A percentile compares a stretch with the other conserved stretches of the same genome.
phyloP scores from a whole-genome alignment of 2,113 vertebrate species.

The Tricholaema leucomelas region DNA sequence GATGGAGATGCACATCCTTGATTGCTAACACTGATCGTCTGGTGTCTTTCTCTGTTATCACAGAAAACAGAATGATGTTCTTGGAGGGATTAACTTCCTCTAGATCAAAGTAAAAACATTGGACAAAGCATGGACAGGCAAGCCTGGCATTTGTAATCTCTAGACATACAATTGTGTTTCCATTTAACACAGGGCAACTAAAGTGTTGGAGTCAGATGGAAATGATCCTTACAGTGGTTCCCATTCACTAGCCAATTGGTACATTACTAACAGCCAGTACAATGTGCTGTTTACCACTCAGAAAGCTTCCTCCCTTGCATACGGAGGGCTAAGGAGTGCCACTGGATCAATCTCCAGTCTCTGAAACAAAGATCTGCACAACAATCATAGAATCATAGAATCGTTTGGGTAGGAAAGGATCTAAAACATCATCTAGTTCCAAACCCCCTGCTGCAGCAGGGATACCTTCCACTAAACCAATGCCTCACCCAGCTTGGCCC shows the following conservation, averaged over 20 bases:
- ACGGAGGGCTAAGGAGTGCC: accelerated
- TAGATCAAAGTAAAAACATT: accelerated
- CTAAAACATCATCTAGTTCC: too few relatives aligned
- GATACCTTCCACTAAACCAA: too few relatives aligned
- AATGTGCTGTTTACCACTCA: neutral
- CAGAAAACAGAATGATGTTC: too few relatives aligned
- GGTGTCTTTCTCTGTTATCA: neutral
- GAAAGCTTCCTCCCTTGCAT: neutral
- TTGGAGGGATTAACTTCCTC: neutral
- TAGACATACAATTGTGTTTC: neutral
- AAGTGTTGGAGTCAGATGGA: neutral
- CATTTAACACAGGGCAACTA: constrained; percentile 1
- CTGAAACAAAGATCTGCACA: neutral
- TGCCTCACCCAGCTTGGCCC: too few relatives aligned
- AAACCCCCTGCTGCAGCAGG: too few relatives aligned
- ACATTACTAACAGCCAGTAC: neutral
- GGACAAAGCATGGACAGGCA: neutral
- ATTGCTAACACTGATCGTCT: neutral
- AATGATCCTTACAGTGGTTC: neutral
- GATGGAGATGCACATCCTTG: accelerated
- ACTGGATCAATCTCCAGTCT: neutral
- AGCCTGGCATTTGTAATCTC: neutral
- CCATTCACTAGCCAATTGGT: neutral
- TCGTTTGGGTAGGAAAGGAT: too few relatives aligned
- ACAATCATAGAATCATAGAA: neutral